Evolutionary conservation across 1,140 invertebrate genomes (phyloP).

Genomic region (Carposina sasakii): DNA sequence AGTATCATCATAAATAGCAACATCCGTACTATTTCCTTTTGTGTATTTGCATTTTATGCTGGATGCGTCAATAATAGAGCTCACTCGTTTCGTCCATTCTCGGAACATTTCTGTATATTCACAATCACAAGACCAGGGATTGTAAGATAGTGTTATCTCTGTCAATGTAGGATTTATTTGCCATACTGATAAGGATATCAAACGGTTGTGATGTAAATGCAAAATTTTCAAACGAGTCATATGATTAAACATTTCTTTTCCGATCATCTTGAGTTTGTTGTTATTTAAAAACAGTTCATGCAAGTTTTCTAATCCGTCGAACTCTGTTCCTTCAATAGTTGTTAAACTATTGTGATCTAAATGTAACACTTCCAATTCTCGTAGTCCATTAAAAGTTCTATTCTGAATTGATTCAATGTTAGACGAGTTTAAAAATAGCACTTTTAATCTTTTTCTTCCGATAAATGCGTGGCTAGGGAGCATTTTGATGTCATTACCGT

Average conservation of each 20-base stretch:
- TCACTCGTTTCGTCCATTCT: slow-evolving; percentile 81
- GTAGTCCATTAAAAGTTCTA: slow-evolving; percentile 90
- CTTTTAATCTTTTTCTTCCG: slow-evolving; percentile 87
- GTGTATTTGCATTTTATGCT: slow-evolving; percentile 77
- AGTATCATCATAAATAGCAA: slow-evolving; percentile 73
- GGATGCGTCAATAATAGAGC: slow-evolving; percentile 77
- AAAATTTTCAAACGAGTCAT: slow-evolving; percentile 81
- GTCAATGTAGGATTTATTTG: slow-evolving; percentile 78
- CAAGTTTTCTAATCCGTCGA: slow-evolving; percentile 82
- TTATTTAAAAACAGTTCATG: slow-evolving; percentile 90
- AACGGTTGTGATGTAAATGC: slow-evolving; percentile 83
- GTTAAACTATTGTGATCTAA: slow-evolving; percentile 85
- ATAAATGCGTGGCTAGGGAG: slow-evolving; percentile 91
- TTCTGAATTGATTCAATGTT: slow-evolving; percentile 91
- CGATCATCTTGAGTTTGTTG: slow-evolving; percentile 83
- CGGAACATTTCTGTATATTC: slow-evolving; percentile 85
- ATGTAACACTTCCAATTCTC: slow-evolving; percentile 86
- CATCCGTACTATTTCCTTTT: slow-evolving; percentile 74
- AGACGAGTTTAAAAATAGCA: slow-evolving; percentile 88
- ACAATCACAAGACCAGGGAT: slow-evolving; percentile 93
- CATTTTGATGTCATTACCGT: slow-evolving; percentile 87
- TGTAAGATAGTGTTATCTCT: slow-evolving; percentile 81
- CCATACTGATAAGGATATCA: slow-evolving; percentile 85
- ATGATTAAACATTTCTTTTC: slow-evolving; percentile 84
- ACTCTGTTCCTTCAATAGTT: slow-evolving; percentile 87